A percentile compares a stretch with the other conserved stretches of the same genome.
These are phyloP conservation scores for Diuraphis noxia DNA, from an alignment of 1,140 invertebrate species.

Conservation along the genomic window DNA sequence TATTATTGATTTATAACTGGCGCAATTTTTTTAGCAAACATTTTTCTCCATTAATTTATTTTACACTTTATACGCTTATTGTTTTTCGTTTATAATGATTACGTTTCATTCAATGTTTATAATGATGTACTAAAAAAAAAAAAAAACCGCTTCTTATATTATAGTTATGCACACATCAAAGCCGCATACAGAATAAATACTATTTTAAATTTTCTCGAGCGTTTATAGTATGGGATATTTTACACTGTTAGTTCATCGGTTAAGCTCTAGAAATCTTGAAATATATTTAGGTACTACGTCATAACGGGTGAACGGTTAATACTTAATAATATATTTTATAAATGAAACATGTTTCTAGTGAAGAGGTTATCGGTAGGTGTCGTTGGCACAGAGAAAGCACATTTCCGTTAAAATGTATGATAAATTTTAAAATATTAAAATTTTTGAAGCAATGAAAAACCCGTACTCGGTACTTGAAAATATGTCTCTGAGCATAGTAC, in stretches of 20 bases:
- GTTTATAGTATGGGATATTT: not conserved
- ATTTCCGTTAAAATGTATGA: not conserved
- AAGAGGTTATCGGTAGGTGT: not conserved
- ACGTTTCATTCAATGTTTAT: slow-evolving; percentile 9
- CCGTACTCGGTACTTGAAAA: not conserved
- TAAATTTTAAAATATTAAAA: not conserved
- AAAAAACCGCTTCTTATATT: not conserved
- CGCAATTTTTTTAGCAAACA: not conserved
- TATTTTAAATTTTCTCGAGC: not conserved
- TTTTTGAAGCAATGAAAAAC: not conserved
- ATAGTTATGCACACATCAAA: slow-evolving; percentile 9
- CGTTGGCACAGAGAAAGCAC: not conserved
- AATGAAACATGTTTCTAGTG: not conserved
- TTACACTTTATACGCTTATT: not conserved
- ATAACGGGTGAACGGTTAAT: not conserved
- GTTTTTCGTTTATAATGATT: not conserved
- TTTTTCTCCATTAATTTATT: not conserved
- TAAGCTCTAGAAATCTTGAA: not conserved
- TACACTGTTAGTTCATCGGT: not conserved
- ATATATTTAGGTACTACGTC: not conserved
- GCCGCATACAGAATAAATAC: not conserved
- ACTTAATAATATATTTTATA: slow-evolving; percentile 2
- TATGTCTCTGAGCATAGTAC: not conserved
- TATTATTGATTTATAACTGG: not conserved
- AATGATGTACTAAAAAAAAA: not conserved